A percentile compares a stretch with the other conserved stretches of the same genome.
phyloP scores from a whole-genome alignment of 2,888 invertebrate species.

The Yponomeuta sedellus region DNA sequence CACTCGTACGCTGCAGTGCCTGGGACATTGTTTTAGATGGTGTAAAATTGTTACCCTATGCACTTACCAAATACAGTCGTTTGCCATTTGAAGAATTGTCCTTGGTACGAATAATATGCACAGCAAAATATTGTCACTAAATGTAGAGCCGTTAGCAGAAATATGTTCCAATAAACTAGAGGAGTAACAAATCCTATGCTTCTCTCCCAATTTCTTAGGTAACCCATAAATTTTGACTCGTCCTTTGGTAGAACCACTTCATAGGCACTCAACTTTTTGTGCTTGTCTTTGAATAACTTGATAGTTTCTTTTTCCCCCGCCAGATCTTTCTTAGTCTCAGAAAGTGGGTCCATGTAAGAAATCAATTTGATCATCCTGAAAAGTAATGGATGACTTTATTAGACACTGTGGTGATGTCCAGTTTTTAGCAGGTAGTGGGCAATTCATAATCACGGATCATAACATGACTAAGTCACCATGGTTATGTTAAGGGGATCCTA shows the following conservation, averaged over 20 bases:
- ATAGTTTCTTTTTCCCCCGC: neutral
- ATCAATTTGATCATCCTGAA: no score
- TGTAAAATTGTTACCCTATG: no score
- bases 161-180: neutral
- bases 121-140: neutral
- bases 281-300: neutral
- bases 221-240: neutral
- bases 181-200: neutral
- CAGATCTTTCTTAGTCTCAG: no score
- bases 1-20: no score
- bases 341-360: no score
- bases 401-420: no score
- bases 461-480: no score
- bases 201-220: neutral
- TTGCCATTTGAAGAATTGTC: neutral
- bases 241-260: neutral
- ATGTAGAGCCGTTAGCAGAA: neutral
- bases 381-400: no score
- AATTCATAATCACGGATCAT: no score
- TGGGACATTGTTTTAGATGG: no score
- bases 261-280: neutral
- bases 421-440: no score
- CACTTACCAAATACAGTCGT: neutral
- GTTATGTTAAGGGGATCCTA: no score
- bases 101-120: neutral